Conservation (phyloP, 2,888 invertebrate genomes). For the Microplitis deprimator region DNA sequence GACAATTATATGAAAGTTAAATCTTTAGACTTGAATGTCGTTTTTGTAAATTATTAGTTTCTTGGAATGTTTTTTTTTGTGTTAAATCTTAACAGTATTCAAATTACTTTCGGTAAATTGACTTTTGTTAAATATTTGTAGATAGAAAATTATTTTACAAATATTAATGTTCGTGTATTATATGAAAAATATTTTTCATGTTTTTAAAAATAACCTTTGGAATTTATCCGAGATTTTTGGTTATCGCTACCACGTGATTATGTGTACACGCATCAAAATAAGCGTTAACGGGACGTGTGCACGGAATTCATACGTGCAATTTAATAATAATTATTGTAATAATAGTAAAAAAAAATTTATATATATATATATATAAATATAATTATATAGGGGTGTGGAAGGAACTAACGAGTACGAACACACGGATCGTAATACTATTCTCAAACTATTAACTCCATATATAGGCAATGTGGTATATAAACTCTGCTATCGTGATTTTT, state of each 20-base stretch:
- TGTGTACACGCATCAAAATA: slow-evolving; percentile 30
- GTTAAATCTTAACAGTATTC: background rate
- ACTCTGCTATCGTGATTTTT: slow-evolving; percentile 48
- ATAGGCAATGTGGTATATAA: slow-evolving; percentile 31
- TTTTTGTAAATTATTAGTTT: background rate
- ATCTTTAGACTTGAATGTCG: background rate
- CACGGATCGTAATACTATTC: background rate
- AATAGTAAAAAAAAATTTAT: background rate
- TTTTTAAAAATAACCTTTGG: background rate
- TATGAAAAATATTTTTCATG: background rate
- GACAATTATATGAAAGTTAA: background rate
- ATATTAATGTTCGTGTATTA: background rate
- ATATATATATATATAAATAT: background rate
- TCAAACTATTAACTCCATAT: slow-evolving; percentile 7
- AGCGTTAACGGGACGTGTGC: slow-evolving; percentile 26
- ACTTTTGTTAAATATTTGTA: background rate
- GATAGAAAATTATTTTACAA: background rate
- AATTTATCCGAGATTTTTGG: slow-evolving; percentile 32
- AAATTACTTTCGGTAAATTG: background rate
- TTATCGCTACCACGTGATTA: slow-evolving; percentile 31
- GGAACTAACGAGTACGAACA: background rate
- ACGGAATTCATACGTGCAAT: slow-evolving; percentile 33
- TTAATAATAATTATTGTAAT: slow-evolving; percentile 16
- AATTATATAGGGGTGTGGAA: slow-evolving; percentile 7
- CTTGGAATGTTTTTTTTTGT: background rate